A percentile compares a stretch with the other conserved stretches of the same genome.
Evolutionary conservation across 1,140 invertebrate genomes (phyloP).

Genomic region (Mamestra configurata): DNA sequence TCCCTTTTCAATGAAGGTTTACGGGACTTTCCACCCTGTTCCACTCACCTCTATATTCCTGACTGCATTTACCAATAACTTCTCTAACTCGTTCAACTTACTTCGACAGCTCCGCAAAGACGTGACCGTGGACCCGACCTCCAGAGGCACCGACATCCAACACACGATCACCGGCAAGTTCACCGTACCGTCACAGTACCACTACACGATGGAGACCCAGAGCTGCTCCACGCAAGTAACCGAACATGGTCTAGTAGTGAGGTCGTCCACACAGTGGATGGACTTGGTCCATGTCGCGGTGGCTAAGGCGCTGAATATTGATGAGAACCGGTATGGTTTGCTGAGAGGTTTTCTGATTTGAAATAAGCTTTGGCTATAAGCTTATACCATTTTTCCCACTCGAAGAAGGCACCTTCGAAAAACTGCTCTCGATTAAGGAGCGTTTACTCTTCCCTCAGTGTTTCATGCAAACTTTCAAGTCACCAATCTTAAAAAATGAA

Average conservation of each 20-base stretch:
- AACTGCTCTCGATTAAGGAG: too few species aligned
- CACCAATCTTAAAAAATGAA: too few species aligned
- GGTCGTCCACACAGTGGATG: slow-evolving; percentile 90
- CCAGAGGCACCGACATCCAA: slow-evolving; percentile 75
- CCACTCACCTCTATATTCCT: too few species aligned
- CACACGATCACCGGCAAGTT: slow-evolving; percentile 88
- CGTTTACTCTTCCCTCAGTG: too few species aligned
- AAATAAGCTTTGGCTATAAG: too few species aligned
- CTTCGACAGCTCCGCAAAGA: slow-evolving; percentile 68
- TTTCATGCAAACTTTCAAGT: too few species aligned
- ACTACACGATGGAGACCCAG: slow-evolving; percentile 92
- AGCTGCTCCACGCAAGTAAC: slow-evolving; percentile 89
- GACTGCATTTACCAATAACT: too few species aligned
- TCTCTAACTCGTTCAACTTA: too few species aligned
- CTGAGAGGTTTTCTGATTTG: background rate
- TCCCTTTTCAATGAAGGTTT: too few species aligned
- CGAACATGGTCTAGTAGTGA: slow-evolving; percentile 89
- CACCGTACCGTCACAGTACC: slow-evolving; percentile 88
- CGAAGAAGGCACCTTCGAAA: too few species aligned
- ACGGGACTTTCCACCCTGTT: too few species aligned
- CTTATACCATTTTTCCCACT: too few species aligned
- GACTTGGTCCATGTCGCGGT: slow-evolving; percentile 90
- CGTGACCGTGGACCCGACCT: slow-evolving; percentile 59
- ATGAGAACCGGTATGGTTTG: slow-evolving; percentile 72
- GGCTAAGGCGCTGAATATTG: slow-evolving; percentile 87